A percentile compares a stretch with the other conserved stretches of the same genome.
Conservation (phyloP, 2,797 vertebrate species). For the Acrocephalus scirpaceus region DNA sequence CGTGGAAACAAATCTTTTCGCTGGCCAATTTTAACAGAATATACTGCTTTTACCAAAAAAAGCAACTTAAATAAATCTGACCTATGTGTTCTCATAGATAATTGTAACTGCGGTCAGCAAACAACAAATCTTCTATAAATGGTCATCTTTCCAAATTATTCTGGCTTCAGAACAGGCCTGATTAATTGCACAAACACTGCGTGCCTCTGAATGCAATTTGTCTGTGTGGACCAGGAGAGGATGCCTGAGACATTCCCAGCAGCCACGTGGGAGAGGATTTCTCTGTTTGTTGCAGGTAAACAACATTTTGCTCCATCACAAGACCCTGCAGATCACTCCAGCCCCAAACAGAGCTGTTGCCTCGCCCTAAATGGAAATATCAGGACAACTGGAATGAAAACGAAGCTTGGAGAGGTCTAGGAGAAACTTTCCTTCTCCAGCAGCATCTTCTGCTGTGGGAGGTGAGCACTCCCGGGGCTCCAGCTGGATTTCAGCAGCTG, state of each 20-base stretch:
- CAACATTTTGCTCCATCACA: background rate
- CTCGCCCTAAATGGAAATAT: conserved; percentile 26
- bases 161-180: background rate
- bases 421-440: background rate
- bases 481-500: background rate
- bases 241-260: background rate
- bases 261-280: background rate
- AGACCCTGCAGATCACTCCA: background rate
- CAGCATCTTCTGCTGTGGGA: background rate
- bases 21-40: conserved; percentile 10
- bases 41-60: conserved; percentile 41
- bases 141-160: conserved; percentile 42
- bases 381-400: background rate
- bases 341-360: background rate
- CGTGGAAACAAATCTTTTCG: conserved; percentile 31
- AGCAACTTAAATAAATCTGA: conserved; percentile 45
- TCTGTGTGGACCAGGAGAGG: background rate
- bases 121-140: conserved; percentile 64
- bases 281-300: conserved; percentile 43
- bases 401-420: background rate
- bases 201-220: conserved; percentile 4
- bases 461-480: background rate
- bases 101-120: conserved; percentile 13
- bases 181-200: conserved; percentile 28
- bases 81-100: conserved; percentile 3